phyloP scores from a whole-genome alignment of 2,797 vertebrate species.

The Gymnothorax reevesii region DNA sequence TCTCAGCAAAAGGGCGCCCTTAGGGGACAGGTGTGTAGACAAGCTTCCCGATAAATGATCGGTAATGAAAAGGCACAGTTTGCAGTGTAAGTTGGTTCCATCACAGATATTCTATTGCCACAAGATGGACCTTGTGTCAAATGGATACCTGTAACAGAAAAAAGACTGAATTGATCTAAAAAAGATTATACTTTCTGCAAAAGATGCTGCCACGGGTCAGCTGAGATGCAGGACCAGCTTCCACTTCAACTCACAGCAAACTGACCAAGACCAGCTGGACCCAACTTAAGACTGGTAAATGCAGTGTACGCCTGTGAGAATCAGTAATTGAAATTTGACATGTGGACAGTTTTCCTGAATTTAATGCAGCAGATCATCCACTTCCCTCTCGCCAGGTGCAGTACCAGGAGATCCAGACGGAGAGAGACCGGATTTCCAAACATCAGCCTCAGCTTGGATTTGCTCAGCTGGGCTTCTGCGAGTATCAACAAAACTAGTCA shows the following conservation, averaged over 20 bases:
- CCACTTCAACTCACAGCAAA: neutral
- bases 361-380: neutral
- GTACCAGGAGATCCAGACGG: too few relatives aligned
- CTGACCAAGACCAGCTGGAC: neutral
- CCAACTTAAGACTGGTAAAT: neutral
- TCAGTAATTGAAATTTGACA: neutral
- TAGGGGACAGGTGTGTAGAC: neutral
- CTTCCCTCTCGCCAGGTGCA: too few relatives aligned
- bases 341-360: neutral
- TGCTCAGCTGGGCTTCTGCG: too few relatives aligned
- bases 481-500: too few relatives aligned
- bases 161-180: neutral
- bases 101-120: conserved; percentile 5
- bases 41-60: conserved; percentile 59
- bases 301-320: neutral
- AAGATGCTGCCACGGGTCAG: neutral
- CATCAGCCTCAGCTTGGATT: too few relatives aligned
- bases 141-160: neutral
- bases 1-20: neutral
- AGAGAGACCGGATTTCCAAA: too few relatives aligned
- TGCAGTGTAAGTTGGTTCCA: conserved; percentile 60
- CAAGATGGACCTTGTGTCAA: neutral
- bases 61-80: conserved; percentile 77
- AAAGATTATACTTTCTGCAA: neutral
- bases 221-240: neutral